phyloP scores from a whole-genome alignment of 2,797 vertebrate species.

The Rhinella marina region DNA sequence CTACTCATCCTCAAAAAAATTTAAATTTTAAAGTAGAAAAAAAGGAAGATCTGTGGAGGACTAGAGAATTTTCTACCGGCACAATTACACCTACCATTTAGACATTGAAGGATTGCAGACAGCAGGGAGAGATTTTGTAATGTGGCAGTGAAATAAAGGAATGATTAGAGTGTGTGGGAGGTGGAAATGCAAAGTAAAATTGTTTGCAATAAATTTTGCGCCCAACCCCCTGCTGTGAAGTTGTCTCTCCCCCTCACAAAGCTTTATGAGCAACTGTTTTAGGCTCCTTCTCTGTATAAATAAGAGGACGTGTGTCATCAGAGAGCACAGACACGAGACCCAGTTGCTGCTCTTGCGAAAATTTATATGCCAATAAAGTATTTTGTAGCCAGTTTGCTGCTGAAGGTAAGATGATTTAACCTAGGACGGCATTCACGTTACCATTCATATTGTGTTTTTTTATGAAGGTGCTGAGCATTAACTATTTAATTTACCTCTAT shows the following conservation, averaged over 20 bases:
- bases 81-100: not conserved
- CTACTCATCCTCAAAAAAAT: not conserved
- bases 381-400: conserved; percentile 31
- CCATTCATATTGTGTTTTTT: conserved; percentile 33
- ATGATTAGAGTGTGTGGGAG: not conserved
- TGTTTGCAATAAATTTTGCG: not conserved
- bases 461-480: conserved; percentile 28
- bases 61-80: not conserved
- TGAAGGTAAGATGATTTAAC: conserved; percentile 64
- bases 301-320: not conserved
- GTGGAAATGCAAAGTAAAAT: conserved; percentile 27
- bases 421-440: conserved; percentile 42
- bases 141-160: conserved; percentile 32
- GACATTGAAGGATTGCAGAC: conserved; percentile 46
- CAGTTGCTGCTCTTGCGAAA: conserved; percentile 39
- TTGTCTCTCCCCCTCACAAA: conserved; percentile 18
- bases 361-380: conserved; percentile 70
- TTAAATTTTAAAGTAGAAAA: not conserved
- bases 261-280: conserved; percentile 56
- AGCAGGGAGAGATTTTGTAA: conserved; percentile 47
- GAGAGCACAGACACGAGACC: conserved; percentile 41
- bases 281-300: conserved; percentile 26
- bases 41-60: not conserved
- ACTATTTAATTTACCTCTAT: not conserved
- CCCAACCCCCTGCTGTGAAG: not conserved